These are phyloP conservation scores for Boulengeromyrus knoepffleri DNA, from an alignment of 2,113 vertebrate genomes.

Conservation along the genomic window DNA sequence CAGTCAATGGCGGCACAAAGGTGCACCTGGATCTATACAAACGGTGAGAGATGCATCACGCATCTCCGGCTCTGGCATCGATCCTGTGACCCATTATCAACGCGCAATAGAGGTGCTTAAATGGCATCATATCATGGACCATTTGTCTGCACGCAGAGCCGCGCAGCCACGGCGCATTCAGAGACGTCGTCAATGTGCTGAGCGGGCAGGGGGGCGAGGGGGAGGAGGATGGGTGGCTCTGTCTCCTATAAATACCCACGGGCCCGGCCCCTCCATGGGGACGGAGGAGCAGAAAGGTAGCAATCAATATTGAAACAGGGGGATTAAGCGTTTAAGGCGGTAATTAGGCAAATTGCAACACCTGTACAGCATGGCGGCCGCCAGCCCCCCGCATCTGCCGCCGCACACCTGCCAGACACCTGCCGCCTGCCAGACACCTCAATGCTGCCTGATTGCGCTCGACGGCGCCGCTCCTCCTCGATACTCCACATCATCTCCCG, in stretches of 20 bases:
- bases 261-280: conserved; percentile 38
- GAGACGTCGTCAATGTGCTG: conserved; percentile 46
- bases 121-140: conserved; percentile 37
- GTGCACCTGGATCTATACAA: conserved; percentile 69
- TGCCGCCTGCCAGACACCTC: conserved; percentile 72
- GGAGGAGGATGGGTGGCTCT: neutral
- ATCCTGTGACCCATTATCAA: conserved; percentile 60
- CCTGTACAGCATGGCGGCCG: conserved; percentile 86
- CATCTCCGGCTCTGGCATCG: conserved; percentile 46
- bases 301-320: conserved; percentile 95
- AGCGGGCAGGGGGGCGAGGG: conserved; percentile 47
- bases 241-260: conserved; percentile 23
- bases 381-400: conserved; percentile 88
- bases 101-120: conserved; percentile 59
- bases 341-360: conserved; percentile 96
- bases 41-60: conserved; percentile 24
- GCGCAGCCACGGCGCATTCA: conserved; percentile 47
- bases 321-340: conserved; percentile 96
- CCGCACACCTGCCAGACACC: conserved; percentile 98
- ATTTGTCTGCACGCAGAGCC: conserved; percentile 31
- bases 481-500: conserved; percentile 55
- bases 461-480: conserved; percentile 87
- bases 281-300: conserved; percentile 67
- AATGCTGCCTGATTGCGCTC: conserved; percentile 99
- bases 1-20: conserved; percentile 64